Base-by-base conservation (phyloP, 2,888 invertebrate species). In the Drosophila eohydei region DNA sequence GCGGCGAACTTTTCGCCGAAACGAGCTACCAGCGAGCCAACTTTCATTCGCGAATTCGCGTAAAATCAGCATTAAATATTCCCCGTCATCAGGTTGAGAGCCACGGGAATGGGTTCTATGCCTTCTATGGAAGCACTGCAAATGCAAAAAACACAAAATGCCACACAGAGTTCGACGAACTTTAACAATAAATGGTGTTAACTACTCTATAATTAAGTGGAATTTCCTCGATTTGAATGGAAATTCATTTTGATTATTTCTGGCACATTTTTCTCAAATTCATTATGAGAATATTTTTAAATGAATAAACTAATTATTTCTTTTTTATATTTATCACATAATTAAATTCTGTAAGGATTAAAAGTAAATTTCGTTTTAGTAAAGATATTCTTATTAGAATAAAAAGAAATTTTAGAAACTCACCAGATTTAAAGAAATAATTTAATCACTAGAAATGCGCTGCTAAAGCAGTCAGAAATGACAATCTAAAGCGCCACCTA, bases 31-130 rank as follows among this genome's bases (percentile, higher is more conserved):
- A 56, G 59, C 64, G 62, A 65, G 44, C 55, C 40, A 76, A 88
- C 86, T 88, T 85, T 88, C 88, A 81, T 85, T 81, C 73, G 50
- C 67, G 38, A 74, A 74, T 88, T 84, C 62, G 65, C 52, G 73
- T 75, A 56, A 63, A 73, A 72, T 88, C 84, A 85, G 84, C 84
- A 79, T 14, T 76, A 71, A 71, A 70, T 72, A 60, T 54, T 69
- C 74, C 44, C 34, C 64, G 82, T 78, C 84, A 84, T 82, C 87
- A 84, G 69, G 61, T 78, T 56, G 46, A 43, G 63, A 50, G 43
- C 44, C 43, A 62, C 57, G 68, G 50, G 78, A 67, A 75, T 60
- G 65, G 50, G 52, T 70, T 52, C 26, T 30, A 40, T 71, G 63
- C 63, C 81, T 83, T 84, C 88, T 59, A 61, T 72, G 78, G 82